Evolutionary conservation across 2,113 vertebrate genomes (phyloP), one percentile per base, ranked within the genome.

Genomic region (Phalacrocorax carbo): DNA sequence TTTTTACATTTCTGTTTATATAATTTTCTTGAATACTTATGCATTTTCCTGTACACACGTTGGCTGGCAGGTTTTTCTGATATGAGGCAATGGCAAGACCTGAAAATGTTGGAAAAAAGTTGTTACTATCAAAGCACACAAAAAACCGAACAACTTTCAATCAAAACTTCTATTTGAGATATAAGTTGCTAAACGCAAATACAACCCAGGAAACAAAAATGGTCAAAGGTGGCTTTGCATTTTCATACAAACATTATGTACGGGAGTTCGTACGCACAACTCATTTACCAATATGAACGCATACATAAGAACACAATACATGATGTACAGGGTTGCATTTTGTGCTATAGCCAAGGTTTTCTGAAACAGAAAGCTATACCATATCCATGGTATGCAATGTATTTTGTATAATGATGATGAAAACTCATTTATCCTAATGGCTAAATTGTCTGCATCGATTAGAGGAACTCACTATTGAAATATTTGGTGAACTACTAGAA

Each of bases 21-120:
- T 40, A 0, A 58, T 78, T 84, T 93, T 83, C 68, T 88, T 83
- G 42, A 92, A 88, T 92, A 96, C 68, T 93, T 88, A 86, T 36
- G 85, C 8, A 1, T 77, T 94, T 78, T 96, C 65, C 55, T 44
- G 86, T 49, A 64, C 7, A 13, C 13, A 25, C 11, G 4, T 62
- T 82, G 85, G 27, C 34, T 52, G 51, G 55, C 23, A 62, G 36
- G 9, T 44, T 66, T 42, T 84, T 88, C 80, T 44, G 36, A 58
- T 18, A 15, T 2, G 25, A 57, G 15, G 51, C 40, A 94, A 82
- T 2, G 3, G 54, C 20, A 58, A 80, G 71, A 95, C 82, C 93
- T 97, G 79, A 81, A 96, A 96, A 86, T 2, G 5, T 48, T 68
- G 16, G 40, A 9, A 42, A 52, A 61, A 68, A 19, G 10, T 1